Percentiles rank a stretch among this genome's conserved stretches.
These are phyloP conservation scores for Drosophila meridiana DNA, from an alignment of 2,888 invertebrate genomes.

Conservation along the genomic window DNA sequence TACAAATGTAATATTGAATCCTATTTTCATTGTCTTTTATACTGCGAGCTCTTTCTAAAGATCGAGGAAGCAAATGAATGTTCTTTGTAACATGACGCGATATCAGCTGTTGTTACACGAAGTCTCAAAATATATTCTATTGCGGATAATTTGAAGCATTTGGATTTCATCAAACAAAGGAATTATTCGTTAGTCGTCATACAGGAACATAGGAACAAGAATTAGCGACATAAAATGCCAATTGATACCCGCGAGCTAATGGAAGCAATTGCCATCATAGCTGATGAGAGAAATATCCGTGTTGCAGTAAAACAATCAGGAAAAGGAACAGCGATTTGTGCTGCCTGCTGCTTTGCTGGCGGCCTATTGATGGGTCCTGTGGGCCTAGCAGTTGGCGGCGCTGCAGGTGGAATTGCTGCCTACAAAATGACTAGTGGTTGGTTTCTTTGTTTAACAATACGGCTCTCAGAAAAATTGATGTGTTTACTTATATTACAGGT, in stretches of 20 bases:
- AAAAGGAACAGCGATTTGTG: slow-evolving; percentile 82
- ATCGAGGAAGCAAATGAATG: slow-evolving; percentile 5
- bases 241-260: slow-evolving; percentile 82
- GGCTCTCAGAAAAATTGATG: neutral
- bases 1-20: slow-evolving; percentile 7
- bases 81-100: slow-evolving; percentile 41
- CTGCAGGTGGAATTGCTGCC: slow-evolving; percentile 82
- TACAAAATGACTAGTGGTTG: slow-evolving; percentile 81
- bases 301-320: slow-evolving; percentile 80
- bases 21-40: neutral
- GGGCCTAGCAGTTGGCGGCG: slow-evolving; percentile 83
- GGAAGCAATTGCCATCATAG: slow-evolving; percentile 81
- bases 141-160: neutral
- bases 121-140: neutral
- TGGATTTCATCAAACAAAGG: neutral
- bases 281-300: slow-evolving; percentile 82
- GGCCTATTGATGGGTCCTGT: slow-evolving; percentile 83
- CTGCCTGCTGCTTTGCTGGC: slow-evolving; percentile 81
- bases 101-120: neutral
- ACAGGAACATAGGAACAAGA: neutral
- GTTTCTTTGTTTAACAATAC: neutral
- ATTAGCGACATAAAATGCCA: slow-evolving; percentile 73
- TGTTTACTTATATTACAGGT: slow-evolving; percentile 58
- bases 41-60: slow-evolving; percentile 18
- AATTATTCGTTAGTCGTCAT: neutral